phyloP scores from a whole-genome alignment of 2,888 invertebrate genomes.

The Chrysodeixis includens region DNA sequence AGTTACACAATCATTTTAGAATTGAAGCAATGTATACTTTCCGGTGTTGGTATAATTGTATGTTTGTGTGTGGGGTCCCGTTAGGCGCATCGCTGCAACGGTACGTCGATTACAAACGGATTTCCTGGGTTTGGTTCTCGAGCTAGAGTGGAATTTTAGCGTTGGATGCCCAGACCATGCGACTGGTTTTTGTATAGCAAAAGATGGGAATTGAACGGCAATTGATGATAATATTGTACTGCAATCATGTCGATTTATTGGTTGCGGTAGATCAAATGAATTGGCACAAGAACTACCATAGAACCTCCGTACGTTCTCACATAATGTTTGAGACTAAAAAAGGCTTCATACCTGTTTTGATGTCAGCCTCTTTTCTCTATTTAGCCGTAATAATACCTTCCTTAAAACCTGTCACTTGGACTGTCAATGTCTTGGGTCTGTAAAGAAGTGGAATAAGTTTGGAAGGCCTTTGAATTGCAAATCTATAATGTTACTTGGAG shows the following conservation, averaged over 20 bases:
- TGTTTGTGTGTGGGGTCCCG: conserved; percentile 70
- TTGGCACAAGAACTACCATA: too few relatives aligned
- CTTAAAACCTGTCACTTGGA: too few relatives aligned
- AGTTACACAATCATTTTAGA: conserved; percentile 79
- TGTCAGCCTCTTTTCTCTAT: too few relatives aligned
- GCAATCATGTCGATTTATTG: conserved; percentile 6
- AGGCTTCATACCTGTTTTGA: too few relatives aligned
- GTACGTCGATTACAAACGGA: conserved; percentile 71
- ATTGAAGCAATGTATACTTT: conserved; percentile 84
- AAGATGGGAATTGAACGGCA: conserved; percentile 38
- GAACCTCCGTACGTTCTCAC: too few relatives aligned
- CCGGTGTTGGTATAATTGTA: conserved; percentile 80
- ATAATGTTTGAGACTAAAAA: too few relatives aligned
- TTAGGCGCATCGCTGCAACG: conserved; percentile 76
- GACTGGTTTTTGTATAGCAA: conserved; percentile 38
- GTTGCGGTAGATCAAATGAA: too few relatives aligned
- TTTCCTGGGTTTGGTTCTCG: conserved; percentile 83
- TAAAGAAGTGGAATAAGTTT: too few relatives aligned
- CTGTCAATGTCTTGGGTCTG: too few relatives aligned
- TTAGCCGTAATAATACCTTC: too few relatives aligned
- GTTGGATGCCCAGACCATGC: conserved; percentile 12
- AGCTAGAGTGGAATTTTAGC: conserved; percentile 74
- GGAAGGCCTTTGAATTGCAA: background rate
- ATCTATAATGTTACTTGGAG: background rate
- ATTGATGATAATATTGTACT: conserved; percentile 29